Base-by-base conservation (phyloP, 2,113 vertebrate species). In the Rhinolophus sinicus region DNA sequence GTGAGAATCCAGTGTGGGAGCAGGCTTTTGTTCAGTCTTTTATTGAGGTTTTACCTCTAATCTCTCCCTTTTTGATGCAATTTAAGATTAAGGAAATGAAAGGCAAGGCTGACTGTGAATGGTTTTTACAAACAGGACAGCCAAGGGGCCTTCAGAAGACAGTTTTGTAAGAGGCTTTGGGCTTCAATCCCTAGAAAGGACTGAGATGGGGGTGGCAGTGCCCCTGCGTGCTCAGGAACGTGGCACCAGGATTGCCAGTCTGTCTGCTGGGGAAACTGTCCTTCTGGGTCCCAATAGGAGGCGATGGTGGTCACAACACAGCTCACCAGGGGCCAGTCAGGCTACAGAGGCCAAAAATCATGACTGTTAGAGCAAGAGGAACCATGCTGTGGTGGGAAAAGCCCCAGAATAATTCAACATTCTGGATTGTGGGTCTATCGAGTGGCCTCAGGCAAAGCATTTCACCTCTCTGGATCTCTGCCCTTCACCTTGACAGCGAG, bases 81-180 rank as follows among this genome's bases (percentile, higher is more conserved):
- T 99, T 98, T 99, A 97, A 99, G 98, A 99, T 98, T 98, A 98
- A 98, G 98, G 98, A 98, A 98, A 98, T 98, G 98, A 98, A 99
- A 99, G 98, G 97, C 96, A 97, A 97, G 97, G 97, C 98, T 98
- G 98, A 85, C 98, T 98, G 98, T 0, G 44, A 97, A 75, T 40
- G 5, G 93, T 97, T 98, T 44, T 96, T 97, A 98, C 98, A 98
- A 98, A 98, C 98, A 98, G 98, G 98, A 98, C 97, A 96, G 98
- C 98, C 94, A 0, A 97, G 95, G 96, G 98, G 97, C 62, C 75
- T 96, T 97, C 84, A 52, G 83, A 65, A 98, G 98, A 97, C 92
- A 0, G 90, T 94, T 98, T 90, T 98, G 93, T 90, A 94, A 98
- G 97, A 97, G 97, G 98, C 98, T 98, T 97, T 97, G 96, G 96